A percentile compares a stretch with the other conserved stretches of the same genome.
Conservation (phyloP, 1,140 invertebrate genomes). For the Drosophila repleta region DNA sequence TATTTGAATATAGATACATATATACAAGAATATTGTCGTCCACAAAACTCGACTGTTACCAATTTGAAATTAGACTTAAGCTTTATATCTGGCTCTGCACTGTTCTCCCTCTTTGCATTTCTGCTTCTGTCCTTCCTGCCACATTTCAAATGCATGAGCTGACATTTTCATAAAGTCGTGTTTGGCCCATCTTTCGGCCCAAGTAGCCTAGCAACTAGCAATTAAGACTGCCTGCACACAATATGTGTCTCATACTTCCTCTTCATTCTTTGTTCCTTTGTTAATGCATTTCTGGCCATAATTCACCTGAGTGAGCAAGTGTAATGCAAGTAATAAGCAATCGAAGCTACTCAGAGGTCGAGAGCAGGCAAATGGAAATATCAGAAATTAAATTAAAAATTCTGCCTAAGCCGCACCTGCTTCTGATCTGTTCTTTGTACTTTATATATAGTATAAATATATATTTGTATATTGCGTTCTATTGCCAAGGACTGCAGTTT, state of each 20-base stretch:
- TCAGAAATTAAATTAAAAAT: conserved; percentile 64
- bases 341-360: conserved; percentile 9
- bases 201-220: conserved; percentile 17
- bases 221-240: conserved; percentile 1
- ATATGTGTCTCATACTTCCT: neutral
- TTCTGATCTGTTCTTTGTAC: conserved; percentile 22
- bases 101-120: too few species aligned
- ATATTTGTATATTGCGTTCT: conserved; percentile 1
- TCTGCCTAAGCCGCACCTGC: conserved; percentile 45
- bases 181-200: neutral
- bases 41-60: too few species aligned
- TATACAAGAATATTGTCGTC: too few species aligned
- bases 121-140: neutral
- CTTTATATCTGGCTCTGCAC: neutral
- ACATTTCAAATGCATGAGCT: conserved; percentile 8
- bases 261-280: neutral
- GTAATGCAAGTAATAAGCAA: conserved; percentile 62
- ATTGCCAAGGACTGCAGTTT: conserved; percentile 57
- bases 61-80: neutral
- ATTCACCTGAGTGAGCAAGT: conserved; percentile 50
- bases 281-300: conserved; percentile 6
- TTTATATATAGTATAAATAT: neutral
- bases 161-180: neutral
- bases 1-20: too few species aligned
- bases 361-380: conserved; percentile 35